A percentile compares a stretch with the other conserved stretches of the same genome.
Conservation (phyloP, 2,113 vertebrate species). For the Fulica atra region DNA sequence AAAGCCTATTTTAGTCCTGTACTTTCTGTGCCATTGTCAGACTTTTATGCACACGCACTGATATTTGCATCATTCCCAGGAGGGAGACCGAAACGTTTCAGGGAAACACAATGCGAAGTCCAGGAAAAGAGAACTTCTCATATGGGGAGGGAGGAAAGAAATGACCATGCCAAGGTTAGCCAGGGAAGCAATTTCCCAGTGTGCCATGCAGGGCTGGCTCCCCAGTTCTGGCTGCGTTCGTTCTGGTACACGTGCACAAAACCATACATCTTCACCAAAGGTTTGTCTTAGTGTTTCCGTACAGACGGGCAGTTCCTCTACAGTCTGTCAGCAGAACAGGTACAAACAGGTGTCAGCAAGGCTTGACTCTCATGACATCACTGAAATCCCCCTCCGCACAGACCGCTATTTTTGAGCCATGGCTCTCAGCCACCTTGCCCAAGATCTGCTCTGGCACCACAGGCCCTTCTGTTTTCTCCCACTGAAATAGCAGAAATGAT, state of each 20-base stretch:
- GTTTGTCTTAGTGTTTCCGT: neutral
- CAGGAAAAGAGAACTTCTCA: neutral
- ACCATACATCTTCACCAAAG: neutral
- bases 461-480: neutral
- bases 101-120: neutral
- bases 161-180: neutral
- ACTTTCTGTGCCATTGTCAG: constrained; percentile 26
- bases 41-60: neutral
- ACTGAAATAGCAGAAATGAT: neutral
- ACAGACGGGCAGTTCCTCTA: neutral
- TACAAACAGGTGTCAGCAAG: neutral
- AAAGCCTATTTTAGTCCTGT: constrained; percentile 13
- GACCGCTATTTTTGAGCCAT: neutral
- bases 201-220: neutral
- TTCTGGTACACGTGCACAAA: neutral
- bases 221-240: neutral
- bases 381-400: neutral
- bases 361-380: neutral
- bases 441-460: neutral
- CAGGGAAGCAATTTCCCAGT: rapidly evolving
- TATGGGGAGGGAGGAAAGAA: neutral
- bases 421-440: neutral
- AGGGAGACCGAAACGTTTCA: neutral
- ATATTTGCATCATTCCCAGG: constrained; percentile 44
- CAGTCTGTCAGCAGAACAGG: neutral